Conservation (phyloP, 2,797 vertebrate species). For the Perodicticus potto region DNA sequence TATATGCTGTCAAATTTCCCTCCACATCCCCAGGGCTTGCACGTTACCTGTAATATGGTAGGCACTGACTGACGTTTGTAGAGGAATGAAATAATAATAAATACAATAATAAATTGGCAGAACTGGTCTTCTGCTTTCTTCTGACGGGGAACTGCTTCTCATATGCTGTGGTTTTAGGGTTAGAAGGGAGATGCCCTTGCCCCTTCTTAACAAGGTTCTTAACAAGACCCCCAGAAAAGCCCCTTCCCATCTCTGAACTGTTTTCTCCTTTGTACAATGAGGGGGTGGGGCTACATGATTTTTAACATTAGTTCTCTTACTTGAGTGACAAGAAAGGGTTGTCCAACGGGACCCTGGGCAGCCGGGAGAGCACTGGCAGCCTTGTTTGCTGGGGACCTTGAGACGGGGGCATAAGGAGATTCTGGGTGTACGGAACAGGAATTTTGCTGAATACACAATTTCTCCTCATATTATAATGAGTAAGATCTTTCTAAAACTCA, state of each 20-base stretch:
- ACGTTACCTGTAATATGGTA: background rate
- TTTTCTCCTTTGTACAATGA: background rate
- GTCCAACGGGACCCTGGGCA: background rate
- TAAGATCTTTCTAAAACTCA: background rate
- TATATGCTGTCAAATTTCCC: background rate
- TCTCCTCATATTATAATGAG: background rate
- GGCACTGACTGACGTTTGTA: background rate
- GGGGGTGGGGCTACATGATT: background rate
- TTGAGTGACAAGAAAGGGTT: background rate
- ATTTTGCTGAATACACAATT: background rate
- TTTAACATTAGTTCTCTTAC: background rate
- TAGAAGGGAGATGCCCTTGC: background rate
- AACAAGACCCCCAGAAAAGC: background rate
- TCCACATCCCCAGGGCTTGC: background rate
- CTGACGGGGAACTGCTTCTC: background rate
- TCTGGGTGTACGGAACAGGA: background rate
- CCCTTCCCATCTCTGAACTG: background rate
- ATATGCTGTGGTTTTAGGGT: background rate
- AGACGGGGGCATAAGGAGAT: background rate
- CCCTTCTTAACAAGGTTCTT: background rate
- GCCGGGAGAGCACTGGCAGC: background rate
- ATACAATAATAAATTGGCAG: too few species aligned
- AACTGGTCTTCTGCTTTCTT: background rate
- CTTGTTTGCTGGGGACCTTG: background rate
- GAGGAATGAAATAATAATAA: background rate